Evolutionary conservation across 2,888 invertebrate species (phyloP).

Genomic region (Sicus ferrugineus): DNA sequence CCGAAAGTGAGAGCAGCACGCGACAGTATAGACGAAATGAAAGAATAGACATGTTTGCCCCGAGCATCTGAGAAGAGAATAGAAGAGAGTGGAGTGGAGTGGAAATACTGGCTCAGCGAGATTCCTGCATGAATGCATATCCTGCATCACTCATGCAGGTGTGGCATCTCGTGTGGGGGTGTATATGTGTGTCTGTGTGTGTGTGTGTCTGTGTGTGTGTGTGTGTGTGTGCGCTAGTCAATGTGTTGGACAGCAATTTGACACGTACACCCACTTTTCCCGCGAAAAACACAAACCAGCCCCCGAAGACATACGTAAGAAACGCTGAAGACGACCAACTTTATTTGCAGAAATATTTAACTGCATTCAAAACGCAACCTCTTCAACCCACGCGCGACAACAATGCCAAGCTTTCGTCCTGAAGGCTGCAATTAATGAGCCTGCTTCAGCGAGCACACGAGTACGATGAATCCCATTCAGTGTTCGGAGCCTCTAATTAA

Average conservation of each 20-base stretch:
- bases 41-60: not conserved
- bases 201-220: not conserved
- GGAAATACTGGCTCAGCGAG: not conserved
- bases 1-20: constrained; percentile 21
- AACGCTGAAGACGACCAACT: not conserved
- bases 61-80: not conserved
- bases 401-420: not conserved
- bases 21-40: not conserved
- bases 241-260: constrained; percentile 63
- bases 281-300: not conserved
- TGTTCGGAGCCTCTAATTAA: constrained; percentile 2
- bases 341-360: not conserved
- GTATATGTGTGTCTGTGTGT: too few relatives aligned
- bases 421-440: constrained; percentile 21
- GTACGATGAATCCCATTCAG: not conserved
- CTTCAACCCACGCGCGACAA: constrained; percentile 2
- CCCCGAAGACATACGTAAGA: not conserved
- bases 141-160: too few relatives aligned
- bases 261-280: constrained; percentile 56
- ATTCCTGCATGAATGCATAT: too few relatives aligned
- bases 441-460: not conserved
- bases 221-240: constrained; percentile 42
- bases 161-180: too few relatives aligned
- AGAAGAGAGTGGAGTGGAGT: not conserved
- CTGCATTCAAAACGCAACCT: constrained; percentile 24